Evolutionary conservation across 2,113 vertebrate species (phyloP).

Genomic region (Paedocypris sp.): DNA sequence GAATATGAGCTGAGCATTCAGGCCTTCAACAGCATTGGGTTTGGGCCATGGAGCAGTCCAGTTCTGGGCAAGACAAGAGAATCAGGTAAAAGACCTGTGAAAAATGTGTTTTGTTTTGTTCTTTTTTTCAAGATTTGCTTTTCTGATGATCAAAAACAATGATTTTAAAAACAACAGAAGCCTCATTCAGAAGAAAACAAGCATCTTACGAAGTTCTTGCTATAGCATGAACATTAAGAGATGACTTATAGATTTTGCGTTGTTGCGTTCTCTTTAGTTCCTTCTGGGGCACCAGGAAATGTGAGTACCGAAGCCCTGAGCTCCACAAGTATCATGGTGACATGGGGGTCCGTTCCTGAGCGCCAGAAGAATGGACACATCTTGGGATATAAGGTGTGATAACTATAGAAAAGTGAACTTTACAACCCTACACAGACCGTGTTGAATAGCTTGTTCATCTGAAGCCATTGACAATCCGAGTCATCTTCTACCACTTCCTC

Average conservation of each 20-base stretch:
- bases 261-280: constrained; percentile 63
- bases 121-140: too few species aligned
- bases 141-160: neutral
- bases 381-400: constrained; percentile 82
- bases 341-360: constrained; percentile 72
- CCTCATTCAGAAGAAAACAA: too few species aligned
- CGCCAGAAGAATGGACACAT: constrained; percentile 81
- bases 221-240: constrained; percentile 14
- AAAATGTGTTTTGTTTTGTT: too few species aligned
- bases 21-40: constrained; percentile 84
- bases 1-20: constrained; percentile 83
- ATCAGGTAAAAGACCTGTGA: constrained; percentile 61
- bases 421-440: neutral
- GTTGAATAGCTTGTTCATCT: neutral
- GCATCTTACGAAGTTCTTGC: neutral
- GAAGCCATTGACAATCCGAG: neutral
- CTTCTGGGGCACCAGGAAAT: constrained; percentile 79
- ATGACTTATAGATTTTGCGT: constrained; percentile 29
- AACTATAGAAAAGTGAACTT: constrained; percentile 1
- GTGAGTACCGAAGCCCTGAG: constrained; percentile 82
- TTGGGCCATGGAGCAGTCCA: constrained; percentile 77
- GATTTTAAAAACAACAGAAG: too few species aligned
- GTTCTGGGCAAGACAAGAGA: constrained; percentile 72
- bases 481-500: neutral
- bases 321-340: constrained; percentile 82